Conservation (phyloP, 2,888 invertebrate genomes). For the Mellilla xanthometata region DNA sequence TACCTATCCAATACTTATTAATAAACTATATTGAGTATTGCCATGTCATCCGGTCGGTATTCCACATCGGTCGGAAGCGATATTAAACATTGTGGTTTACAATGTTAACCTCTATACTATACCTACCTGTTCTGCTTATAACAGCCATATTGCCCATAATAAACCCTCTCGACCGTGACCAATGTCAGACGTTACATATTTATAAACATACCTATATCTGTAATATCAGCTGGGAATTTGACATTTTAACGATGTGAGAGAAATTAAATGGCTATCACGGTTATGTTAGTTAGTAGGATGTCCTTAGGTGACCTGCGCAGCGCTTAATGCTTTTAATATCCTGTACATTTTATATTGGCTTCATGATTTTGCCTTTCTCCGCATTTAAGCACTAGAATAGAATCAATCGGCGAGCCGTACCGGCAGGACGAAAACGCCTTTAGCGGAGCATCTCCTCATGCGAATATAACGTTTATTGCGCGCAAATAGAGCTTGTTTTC, state of each 20-base stretch:
- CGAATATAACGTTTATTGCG: conserved; percentile 34
- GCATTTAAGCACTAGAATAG: conserved; percentile 43
- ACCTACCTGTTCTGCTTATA: conserved; percentile 9
- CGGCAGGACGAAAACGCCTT: conserved; percentile 34
- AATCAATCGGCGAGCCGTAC: conserved; percentile 46
- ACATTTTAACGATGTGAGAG: background rate
- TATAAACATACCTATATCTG: no score
- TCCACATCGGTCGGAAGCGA: no score
- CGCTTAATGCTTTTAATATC: no score
- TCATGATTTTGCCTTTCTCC: conserved; percentile 33
- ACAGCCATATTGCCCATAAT: conserved; percentile 4
- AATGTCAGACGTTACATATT: conserved; percentile 8
- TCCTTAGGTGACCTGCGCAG: conserved; percentile 2
- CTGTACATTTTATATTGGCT: conserved; percentile 17
- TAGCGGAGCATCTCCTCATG: conserved; percentile 18
- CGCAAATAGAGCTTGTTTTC: conserved; percentile 47
- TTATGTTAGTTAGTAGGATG: no score
- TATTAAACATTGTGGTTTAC: background rate
- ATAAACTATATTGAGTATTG: no score
- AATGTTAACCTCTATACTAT: conserved; percentile 5
- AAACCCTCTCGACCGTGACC: conserved; percentile 9
- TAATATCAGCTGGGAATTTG: conserved; percentile 1
- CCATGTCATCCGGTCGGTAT: no score
- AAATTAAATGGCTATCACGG: no score
- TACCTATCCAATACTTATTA: background rate